Evolutionary conservation across 2,113 vertebrate genomes (phyloP).

Genomic region (Mohoua ochrocephala): DNA sequence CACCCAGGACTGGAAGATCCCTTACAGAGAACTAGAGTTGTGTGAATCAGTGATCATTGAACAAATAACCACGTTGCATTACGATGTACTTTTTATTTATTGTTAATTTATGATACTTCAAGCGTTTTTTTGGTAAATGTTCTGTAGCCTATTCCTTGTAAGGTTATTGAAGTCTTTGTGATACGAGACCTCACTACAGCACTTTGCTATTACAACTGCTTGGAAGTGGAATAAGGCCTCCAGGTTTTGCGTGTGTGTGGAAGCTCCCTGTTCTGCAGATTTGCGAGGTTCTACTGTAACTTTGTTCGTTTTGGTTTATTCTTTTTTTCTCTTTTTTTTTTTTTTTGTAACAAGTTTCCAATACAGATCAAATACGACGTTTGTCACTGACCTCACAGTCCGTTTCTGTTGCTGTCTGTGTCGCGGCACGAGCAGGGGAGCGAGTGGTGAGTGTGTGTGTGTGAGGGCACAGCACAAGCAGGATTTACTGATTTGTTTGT

Average conservation of each 20-base stretch:
- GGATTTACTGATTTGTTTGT: conserved; percentile 53
- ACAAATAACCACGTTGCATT: not conserved
- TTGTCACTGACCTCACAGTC: conserved; percentile 62
- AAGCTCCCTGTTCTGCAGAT: conserved; percentile 54
- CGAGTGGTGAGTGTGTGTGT: conserved; percentile 44
- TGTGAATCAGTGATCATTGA: not conserved
- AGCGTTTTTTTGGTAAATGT: conserved; percentile 47
- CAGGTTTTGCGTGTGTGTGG: conserved; percentile 40
- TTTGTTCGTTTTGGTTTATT: not conserved
- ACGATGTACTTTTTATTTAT: conserved; percentile 37
- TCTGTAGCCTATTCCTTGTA: conserved; percentile 10
- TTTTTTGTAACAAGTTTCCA: conserved; percentile 33
- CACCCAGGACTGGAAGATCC: conserved; percentile 53
- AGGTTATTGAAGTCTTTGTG: conserved; percentile 37
- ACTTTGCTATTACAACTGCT: conserved; percentile 59
- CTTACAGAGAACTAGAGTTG: not conserved
- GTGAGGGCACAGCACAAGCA: conserved; percentile 27
- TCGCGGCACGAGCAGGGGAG: conserved; percentile 55
- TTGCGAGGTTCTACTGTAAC: conserved; percentile 60
- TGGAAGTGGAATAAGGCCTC: conserved; percentile 28
- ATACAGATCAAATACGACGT: conserved; percentile 9
- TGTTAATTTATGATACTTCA: conserved; percentile 63
- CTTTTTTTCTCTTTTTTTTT: not conserved
- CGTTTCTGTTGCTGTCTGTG: conserved; percentile 45
- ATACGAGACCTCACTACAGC: conserved; percentile 60